Evolutionary conservation across 2,888 invertebrate species (phyloP).

Genomic region (Sarcophaga carnaria): DNA sequence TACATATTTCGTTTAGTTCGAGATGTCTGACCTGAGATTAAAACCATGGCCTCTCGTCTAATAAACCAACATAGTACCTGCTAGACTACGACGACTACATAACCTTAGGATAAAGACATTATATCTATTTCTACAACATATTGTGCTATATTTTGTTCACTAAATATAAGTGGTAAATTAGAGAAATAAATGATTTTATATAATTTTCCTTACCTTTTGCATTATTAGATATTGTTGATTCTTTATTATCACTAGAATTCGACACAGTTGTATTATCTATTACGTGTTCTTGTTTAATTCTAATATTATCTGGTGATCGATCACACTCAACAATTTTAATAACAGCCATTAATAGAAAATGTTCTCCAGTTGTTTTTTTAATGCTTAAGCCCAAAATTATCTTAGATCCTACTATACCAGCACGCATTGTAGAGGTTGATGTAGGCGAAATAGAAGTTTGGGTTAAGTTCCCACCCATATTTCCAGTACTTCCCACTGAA

Average conservation of each 20-base stretch:
- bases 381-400: conserved; percentile 78
- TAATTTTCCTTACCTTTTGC: conserved; percentile 43
- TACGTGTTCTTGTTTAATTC: conserved; percentile 48
- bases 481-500: conserved; percentile 69
- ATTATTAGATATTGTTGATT: conserved; percentile 27
- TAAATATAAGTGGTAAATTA: background rate
- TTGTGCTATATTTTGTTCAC: background rate
- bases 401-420: conserved; percentile 78
- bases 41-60: too few species aligned
- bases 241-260: conserved; percentile 51
- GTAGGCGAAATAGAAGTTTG: conserved; percentile 72
- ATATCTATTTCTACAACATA: too few species aligned
- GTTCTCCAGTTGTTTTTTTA: conserved; percentile 76
- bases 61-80: too few species aligned
- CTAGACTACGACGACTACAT: too few species aligned
- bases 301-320: conserved; percentile 72
- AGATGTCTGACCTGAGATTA: too few species aligned
- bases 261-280: conserved; percentile 28
- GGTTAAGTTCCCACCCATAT: conserved; percentile 63
- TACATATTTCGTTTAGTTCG: too few species aligned
- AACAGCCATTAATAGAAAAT: conserved; percentile 77
- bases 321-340: conserved; percentile 77
- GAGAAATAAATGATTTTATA: background rate
- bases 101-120: too few species aligned
- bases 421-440: conserved; percentile 77